These are phyloP conservation scores for Dryobota labecula DNA, from an alignment of 2,888 invertebrate species.

Conservation along the genomic window DNA sequence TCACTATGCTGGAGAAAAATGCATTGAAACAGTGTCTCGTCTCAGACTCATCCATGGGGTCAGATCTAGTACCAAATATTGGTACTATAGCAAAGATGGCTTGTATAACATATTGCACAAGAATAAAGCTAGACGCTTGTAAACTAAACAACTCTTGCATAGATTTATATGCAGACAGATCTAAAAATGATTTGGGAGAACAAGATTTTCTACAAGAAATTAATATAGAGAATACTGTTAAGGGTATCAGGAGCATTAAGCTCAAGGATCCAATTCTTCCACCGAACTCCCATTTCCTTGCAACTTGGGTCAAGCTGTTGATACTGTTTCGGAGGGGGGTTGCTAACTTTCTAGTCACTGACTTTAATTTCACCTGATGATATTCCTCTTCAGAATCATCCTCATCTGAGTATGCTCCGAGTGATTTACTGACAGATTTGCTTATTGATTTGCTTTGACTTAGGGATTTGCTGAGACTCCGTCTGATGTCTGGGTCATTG, in stretches of 20 bases:
- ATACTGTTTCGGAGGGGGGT: slow-evolving; percentile 83
- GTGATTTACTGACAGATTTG: slow-evolving; percentile 83
- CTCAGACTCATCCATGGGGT: slow-evolving; percentile 76
- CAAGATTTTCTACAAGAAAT: slow-evolving; percentile 83
- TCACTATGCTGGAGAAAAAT: slow-evolving; percentile 85
- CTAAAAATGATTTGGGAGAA: slow-evolving; percentile 71
- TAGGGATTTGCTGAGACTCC: slow-evolving; percentile 81
- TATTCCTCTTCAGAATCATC: slow-evolving; percentile 81
- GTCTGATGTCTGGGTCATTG: slow-evolving; percentile 78
- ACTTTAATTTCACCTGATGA: slow-evolving; percentile 73
- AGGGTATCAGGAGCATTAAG: slow-evolving; percentile 80
- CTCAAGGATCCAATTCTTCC: slow-evolving; percentile 79
- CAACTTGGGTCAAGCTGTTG: slow-evolving; percentile 70
- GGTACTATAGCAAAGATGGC: slow-evolving; percentile 89
- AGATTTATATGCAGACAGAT: slow-evolving; percentile 73
- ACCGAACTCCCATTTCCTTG: slow-evolving; percentile 84
- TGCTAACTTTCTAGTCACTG: slow-evolving; percentile 82
- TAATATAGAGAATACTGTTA: slow-evolving; percentile 79
- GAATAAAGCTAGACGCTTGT: slow-evolving; percentile 76
- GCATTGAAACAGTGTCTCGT: slow-evolving; percentile 89
- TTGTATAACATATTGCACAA: slow-evolving; percentile 85
- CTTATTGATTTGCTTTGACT: slow-evolving; percentile 80
- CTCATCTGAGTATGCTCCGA: slow-evolving; percentile 84
- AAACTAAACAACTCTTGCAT: slow-evolving; percentile 76
- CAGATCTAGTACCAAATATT: slow-evolving; percentile 87